These are phyloP conservation scores for Pseudopleuronectes americanus DNA, from an alignment of 2,797 vertebrate genomes.

Conservation along the genomic window DNA sequence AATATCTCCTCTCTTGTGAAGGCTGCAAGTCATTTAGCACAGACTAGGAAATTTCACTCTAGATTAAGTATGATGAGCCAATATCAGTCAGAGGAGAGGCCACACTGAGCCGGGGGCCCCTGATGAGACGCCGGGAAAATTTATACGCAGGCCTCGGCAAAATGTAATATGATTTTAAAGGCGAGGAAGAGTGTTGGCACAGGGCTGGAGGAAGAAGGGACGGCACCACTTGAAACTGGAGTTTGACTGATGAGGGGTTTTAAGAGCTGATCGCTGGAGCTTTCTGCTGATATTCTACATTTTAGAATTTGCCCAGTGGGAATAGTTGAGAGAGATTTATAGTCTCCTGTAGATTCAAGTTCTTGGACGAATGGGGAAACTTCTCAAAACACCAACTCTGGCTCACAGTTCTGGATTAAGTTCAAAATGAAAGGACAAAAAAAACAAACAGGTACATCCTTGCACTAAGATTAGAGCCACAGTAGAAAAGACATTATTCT, in stretches of 20 bases:
- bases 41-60: constrained; percentile 99
- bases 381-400: not conserved
- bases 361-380: not conserved
- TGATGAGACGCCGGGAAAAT: constrained; percentile 91
- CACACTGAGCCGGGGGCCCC: constrained; percentile 79
- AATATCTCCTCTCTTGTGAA: constrained; percentile 98
- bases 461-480: no score
- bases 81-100: constrained; percentile 96
- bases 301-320: not conserved
- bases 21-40: constrained; percentile 99
- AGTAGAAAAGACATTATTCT: no score
- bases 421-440: no score
- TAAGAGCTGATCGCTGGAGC: constrained; percentile 7
- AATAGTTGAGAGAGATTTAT: not conserved
- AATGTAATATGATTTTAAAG: constrained; percentile 92
- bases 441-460: no score
- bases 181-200: constrained; percentile 75
- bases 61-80: constrained; percentile 99
- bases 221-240: constrained; percentile 36
- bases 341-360: not conserved
- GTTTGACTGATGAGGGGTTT: constrained; percentile 52
- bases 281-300: constrained; percentile 11
- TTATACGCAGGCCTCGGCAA: constrained; percentile 87
- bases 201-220: constrained; percentile 38
- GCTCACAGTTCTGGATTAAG: no score